Percentiles rank a stretch among this genome's conserved stretches.
Evolutionary conservation across 2,888 invertebrate genomes (phyloP).

Genomic region (Pyrrhia umbra): DNA sequence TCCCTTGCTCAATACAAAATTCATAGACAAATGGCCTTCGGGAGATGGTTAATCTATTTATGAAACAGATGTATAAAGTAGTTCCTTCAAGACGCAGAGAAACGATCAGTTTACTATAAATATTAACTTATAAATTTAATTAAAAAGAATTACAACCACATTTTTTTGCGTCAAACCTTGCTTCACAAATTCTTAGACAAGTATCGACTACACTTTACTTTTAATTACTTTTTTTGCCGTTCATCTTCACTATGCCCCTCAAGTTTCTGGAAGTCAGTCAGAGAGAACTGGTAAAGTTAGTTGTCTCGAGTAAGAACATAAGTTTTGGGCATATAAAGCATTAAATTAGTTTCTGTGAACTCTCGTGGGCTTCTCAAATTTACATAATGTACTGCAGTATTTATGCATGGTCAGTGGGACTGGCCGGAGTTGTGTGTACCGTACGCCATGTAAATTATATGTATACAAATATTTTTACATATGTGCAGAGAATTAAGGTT

Average conservation of each 20-base stretch:
- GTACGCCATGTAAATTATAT: background rate
- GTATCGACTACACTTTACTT: slow-evolving; percentile 3
- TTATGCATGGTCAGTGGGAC: slow-evolving; percentile 24
- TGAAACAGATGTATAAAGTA: no score
- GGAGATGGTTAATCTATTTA: no score
- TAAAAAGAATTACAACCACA: no score
- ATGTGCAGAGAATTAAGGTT: background rate
- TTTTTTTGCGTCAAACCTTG: no score
- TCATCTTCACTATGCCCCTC: slow-evolving; percentile 3
- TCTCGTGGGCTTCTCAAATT: slow-evolving; percentile 19
- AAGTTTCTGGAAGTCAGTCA: slow-evolving; percentile 22
- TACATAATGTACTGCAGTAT: slow-evolving; percentile 32
- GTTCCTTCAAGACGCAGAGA: no score
- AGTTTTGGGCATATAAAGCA: slow-evolving; percentile 27
- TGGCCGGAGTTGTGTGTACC: background rate
- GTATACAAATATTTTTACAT: background rate
- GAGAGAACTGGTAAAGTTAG: slow-evolving; percentile 11
- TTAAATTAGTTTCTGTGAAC: slow-evolving; percentile 41
- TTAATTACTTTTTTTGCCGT: slow-evolving; percentile 7
- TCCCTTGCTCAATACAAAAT: no score
- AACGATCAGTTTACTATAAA: no score
- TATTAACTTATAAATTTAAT: no score
- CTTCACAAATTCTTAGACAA: no score
- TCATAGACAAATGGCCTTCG: no score
- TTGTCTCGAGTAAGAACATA: slow-evolving; percentile 36